Conservation (phyloP, 2,888 invertebrate genomes). For the Chouioia cunea region DNA sequence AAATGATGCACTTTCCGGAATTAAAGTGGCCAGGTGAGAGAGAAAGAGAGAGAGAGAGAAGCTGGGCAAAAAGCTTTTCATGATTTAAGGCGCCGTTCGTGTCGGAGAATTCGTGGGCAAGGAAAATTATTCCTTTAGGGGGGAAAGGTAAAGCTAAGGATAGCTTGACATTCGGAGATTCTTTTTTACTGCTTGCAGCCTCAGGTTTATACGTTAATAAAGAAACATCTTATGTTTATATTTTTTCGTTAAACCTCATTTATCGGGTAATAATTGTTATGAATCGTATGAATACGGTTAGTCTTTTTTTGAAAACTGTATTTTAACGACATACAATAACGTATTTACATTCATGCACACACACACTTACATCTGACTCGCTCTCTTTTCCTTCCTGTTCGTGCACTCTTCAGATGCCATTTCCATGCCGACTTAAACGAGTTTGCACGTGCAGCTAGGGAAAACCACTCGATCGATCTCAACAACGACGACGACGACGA, state of each 20-base stretch:
- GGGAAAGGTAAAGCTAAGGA: too few species aligned
- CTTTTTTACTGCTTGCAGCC: slow-evolving; percentile 1
- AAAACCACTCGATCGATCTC: slow-evolving; percentile 28
- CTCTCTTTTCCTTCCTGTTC: neutral
- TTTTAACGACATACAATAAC: neutral
- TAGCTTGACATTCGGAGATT: neutral
- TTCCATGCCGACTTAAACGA: slow-evolving; percentile 44
- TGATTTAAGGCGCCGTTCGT: slow-evolving; percentile 37
- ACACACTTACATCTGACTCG: neutral
- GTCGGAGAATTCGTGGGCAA: slow-evolving; percentile 28
- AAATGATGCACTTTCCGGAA: slow-evolving; percentile 67
- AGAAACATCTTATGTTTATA: too few species aligned
- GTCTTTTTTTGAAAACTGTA: neutral
- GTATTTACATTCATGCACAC: slow-evolving; percentile 44
- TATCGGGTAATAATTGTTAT: too few species aligned
- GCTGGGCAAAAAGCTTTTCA: slow-evolving; percentile 33
- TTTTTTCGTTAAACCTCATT: too few species aligned
- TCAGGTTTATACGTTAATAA: too few species aligned
- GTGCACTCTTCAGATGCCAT: slow-evolving; percentile 35
- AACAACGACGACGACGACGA: slow-evolving; percentile 3
- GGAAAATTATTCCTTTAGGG: slow-evolving; percentile 22
- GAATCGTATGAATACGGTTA: slow-evolving; percentile 36
- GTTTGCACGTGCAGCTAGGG: slow-evolving; percentile 32
- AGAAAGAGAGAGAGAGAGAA: too few species aligned
- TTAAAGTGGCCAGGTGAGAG: slow-evolving; percentile 59